Base-by-base conservation (phyloP, 53 echinoderm and acorn worm species). In the Henricia sp. region DNA sequence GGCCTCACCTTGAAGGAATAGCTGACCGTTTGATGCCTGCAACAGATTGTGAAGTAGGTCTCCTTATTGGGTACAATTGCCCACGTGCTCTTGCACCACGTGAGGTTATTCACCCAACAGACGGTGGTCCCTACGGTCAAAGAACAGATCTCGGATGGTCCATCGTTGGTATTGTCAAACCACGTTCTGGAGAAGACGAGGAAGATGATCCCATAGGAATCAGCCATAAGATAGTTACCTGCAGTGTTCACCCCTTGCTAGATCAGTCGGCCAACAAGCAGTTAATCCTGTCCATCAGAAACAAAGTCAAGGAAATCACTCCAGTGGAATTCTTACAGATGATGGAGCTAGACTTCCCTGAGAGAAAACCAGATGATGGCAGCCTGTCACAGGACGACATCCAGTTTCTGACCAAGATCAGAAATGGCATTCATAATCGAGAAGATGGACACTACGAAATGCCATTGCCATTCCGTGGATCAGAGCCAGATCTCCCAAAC, bases 401-500 rank as follows among this genome's bases (percentile, higher is more conserved):
- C 36, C 55, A 84, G 54, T 84, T 84, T 37, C 26, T 84, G 0
- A n/a, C 16, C 35, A 84, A 40, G 37, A 54, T 70, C 33, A 25
- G 63, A 17, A 50, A 48, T 34, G 83, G 52, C 30, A 83, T 83
- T n/a, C 67, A 54, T 25, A 54, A 84, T 38, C 40, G n/a, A 9
- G 65, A 56, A 17, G 87, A 90, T 27, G 83, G 87, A 33, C 93
- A 93, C 75, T 88, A 88, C 48, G 54, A 90, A 57, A 86, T 70
- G 75, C 80, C 82, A 3, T 43, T 90, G 44, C 92, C 92, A 6
- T 86, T 93, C 50, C 85, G 71, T 34, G 72, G 50, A 12, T 28
- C 51, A 4, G 43, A 59, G 20, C 77, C 77, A 6, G 17, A 58
- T 1, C 34, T 92, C 20, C 92, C 92, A 13, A 82, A 85, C 51